phyloP scores from a whole-genome alignment of 2,113 vertebrate genomes.

The Ceratotherium simum region DNA sequence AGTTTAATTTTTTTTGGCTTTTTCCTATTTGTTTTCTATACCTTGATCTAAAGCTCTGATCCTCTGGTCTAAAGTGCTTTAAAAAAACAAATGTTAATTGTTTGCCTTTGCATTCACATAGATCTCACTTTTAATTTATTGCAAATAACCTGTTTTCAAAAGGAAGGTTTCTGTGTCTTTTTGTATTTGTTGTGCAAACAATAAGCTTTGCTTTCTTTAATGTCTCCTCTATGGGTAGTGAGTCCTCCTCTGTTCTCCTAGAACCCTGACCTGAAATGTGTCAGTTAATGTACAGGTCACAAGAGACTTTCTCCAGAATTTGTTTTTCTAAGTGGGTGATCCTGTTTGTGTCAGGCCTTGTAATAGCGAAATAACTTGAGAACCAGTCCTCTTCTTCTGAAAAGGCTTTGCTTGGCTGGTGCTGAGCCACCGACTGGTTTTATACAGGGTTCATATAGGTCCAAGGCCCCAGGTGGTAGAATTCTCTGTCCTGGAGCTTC shows the following conservation, averaged over 20 bases:
- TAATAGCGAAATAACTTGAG: neutral
- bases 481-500: neutral
- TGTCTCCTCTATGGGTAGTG: neutral
- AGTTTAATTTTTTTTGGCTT: neutral
- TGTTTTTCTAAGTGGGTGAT: neutral
- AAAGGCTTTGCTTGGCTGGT: neutral
- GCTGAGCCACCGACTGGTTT: neutral
- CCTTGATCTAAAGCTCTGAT: neutral
- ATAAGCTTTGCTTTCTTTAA: neutral
- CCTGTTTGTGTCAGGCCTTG: neutral
- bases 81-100: neutral
- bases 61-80: neutral
- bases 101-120: neutral
- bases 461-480: neutral
- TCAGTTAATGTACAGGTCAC: neutral
- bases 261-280: neutral
- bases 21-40: neutral
- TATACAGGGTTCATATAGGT: no score
- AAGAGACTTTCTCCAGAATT: neutral
- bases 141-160: neutral
- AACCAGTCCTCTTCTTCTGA: neutral
- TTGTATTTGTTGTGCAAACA: neutral
- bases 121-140: neutral
- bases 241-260: neutral
- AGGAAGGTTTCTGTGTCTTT: neutral